phyloP scores from a whole-genome alignment of 2,888 invertebrate species.

The Odontothrips loti region DNA sequence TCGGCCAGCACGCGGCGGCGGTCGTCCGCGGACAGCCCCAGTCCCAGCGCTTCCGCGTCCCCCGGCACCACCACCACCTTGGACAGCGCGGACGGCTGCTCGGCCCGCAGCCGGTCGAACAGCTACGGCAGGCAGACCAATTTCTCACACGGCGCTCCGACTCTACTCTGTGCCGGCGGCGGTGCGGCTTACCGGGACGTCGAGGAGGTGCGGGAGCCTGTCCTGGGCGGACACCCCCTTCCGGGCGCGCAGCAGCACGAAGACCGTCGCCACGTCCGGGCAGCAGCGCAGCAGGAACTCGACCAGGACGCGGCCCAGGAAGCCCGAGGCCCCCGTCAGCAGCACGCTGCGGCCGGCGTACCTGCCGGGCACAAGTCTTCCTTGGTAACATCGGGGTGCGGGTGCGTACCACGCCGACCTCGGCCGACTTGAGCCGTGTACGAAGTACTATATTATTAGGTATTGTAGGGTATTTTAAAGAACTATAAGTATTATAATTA shows the following conservation, averaged over 20 bases:
- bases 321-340: conserved; percentile 4
- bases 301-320: not conserved
- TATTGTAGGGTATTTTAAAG: too few relatives aligned
- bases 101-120: not conserved
- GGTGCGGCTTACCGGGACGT: not conserved
- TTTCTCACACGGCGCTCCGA: not conserved
- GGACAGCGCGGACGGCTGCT: conserved; percentile 6
- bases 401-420: too few relatives aligned
- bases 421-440: too few relatives aligned
- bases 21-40: not conserved
- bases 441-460: too few relatives aligned
- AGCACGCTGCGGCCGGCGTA: not conserved
- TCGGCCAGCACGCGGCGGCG: not conserved
- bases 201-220: not conserved
- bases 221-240: not conserved
- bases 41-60: not conserved
- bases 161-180: too few relatives aligned
- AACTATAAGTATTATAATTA: too few relatives aligned
- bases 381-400: too few relatives aligned
- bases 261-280: not conserved
- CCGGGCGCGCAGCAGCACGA: not conserved
- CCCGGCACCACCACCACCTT: not conserved
- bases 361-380: too few relatives aligned
- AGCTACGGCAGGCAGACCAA: not conserved
- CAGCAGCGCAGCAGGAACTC: conserved; percentile 6